Base-by-base conservation (phyloP, 2,797 vertebrate species). In the Liasis olivaceus region DNA sequence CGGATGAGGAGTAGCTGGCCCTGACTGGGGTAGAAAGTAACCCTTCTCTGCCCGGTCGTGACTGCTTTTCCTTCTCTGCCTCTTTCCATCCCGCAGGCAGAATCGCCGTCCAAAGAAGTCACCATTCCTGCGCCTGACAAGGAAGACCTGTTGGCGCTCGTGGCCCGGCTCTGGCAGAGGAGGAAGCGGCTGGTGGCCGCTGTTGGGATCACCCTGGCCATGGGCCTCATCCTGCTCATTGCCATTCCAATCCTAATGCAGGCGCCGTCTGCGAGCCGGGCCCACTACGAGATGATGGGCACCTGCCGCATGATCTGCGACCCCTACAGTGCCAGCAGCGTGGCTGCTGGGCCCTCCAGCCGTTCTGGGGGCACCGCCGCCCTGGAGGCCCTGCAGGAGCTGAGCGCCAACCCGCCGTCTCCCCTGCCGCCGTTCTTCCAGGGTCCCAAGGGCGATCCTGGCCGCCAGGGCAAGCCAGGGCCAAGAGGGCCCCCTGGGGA, bases 241-340 rank as follows among this genome's bases (percentile, higher is more conserved):
- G 98, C 98, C 0, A 96, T 99, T 88, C 98, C 98, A 1, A 96
- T 99, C 95, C 97, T 99, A 81, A 98, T 98, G 96, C 97, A 97
- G 95, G 96, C 98, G 2, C 97, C 97, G 42, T 96, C 98, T 90
- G 96, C 97, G 12, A 97, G 98, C 93, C 97, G 97, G 4, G 98
- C 98, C 62, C 98, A 98, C 95, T 99, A 99, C 93, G 99, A 99
- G 97, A 99, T 99, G 99, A 98, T 99, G 98, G 99, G 99, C 96
- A 99, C 99, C 95, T 99, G 99, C 95, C 98, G 99, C 95, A 99
- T 99, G 99, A 99, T 99, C 81, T 99, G 99, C 92, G 99, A 99
- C 97, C 99, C 99, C 0, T 99, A 99, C 97, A 98, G 95, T 94
- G 94, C 86, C 89, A 89, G 81, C 77, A 88, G 90, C 93, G 96